Evolutionary conservation across 2,113 vertebrate species (phyloP), one percentile per base, ranked within the genome.

Genomic region (Tetrao urogallus): DNA sequence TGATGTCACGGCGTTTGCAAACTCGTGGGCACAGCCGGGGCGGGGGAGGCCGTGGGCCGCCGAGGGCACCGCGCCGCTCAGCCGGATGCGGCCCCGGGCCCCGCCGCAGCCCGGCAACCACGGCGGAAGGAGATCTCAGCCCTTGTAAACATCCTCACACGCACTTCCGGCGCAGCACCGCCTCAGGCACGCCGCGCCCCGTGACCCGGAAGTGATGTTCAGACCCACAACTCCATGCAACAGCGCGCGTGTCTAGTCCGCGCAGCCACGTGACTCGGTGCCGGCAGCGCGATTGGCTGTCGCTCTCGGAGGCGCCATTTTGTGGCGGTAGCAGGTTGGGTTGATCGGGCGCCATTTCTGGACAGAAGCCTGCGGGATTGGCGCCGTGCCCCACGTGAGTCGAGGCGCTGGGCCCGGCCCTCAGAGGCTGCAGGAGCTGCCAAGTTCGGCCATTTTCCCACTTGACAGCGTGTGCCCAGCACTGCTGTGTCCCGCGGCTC

Each of bases 221-320:
- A 2, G 5, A 11, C 40, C 50, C 71, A 10, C 12, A 20, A 32
- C 21, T 1, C 82, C 40, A 1, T 2, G 40, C n/a, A 11, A 15
- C 25, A 5, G 15, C 25, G 16, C n/a, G 1, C n/a, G 1, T 1
- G 5, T 8, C 32, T 25, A 6, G 18, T 1, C 30, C 65, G 14
- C 65, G 20, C 15, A 13, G 22, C 36, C 72, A 70, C 83, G 73
- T 86, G 83, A 69, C 5, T 2, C 6, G 5, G 11, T 0, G 0
- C 32, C 8, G 20, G 24, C 54, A 8, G 3, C 11, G 27, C 65
- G 6, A 70, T 50, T 70, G 54, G 79, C 43, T 13, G 34, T 10
- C 27, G 16, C 4, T 43, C 17, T 11, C 7, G 27, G 15, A 20
- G 45, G 34, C 45, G 18, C 80, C 80, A 71, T 82, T 42, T 82